Evolutionary conservation across 2,888 invertebrate genomes (phyloP), one percentile per base, ranked within the genome.

Genomic region (Diarsia rubi): DNA sequence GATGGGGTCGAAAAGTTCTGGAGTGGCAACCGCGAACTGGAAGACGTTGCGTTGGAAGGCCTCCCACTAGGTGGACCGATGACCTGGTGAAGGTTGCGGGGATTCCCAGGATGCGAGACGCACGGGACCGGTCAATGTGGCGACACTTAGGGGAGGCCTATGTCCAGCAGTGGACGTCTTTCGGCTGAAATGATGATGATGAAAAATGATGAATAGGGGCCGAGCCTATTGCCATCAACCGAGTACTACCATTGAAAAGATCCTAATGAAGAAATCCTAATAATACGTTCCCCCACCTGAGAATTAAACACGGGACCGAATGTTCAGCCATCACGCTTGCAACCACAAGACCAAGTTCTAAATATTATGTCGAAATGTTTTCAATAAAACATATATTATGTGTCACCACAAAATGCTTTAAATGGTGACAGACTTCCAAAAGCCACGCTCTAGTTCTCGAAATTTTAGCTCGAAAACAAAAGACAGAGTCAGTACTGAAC

Each of bases 401-500:
- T 16, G 9, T 9, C 3, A 27, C 12, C 5, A 47, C 19, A 27
- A 59, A 59, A 27, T 52, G 16, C 37, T 52, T 42, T 75, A 2
- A 52, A 54, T 54, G 11, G 1, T 24, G 24, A 3, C 42, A 37
- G n/a, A 66, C 6, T 77, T 62, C 49, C 27, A 21, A 66, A 49
- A 49, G 21, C 8, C 37, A 44, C 14, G 27, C 12, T 11, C 37
- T 69, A 64, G 8, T 27, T 54, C 24, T 31, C 24, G 19, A 69
- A 54, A n/a, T 47, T 27, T 42, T n/a, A 42, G n/a, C 42, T 19
- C 24, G 12, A 54, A 60, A 27, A 62, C 47, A 54, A 81, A 57
- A 57, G 14, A 21, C 45, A 54, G n/a, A 44, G 42, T 31, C 19
- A 11, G 3, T 31, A 54, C 24, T 27, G 47, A 67, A 64, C 67